Base-by-base conservation (phyloP, 1,140 invertebrate genomes). In the Sinella curviseta region DNA sequence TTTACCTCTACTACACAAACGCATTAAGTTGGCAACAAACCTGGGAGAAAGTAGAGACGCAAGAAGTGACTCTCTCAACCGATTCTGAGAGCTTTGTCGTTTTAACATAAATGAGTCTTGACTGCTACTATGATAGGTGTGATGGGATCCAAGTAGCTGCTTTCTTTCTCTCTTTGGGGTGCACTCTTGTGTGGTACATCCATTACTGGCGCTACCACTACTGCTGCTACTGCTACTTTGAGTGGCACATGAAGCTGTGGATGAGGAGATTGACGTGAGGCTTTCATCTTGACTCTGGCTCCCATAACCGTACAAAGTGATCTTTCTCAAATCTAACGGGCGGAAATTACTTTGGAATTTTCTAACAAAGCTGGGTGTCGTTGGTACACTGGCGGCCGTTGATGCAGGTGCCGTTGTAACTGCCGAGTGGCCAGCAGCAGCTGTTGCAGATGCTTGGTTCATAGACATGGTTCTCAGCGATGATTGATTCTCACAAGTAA, bases 321-420 rank as follows among this genome's bases (percentile, higher is more conserved):
- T 77, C 55, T 83, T 83, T 17, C 82, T 74, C 16, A 83, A 78
- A 60, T 83, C 82, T 54, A 83, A 73, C 55, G 82, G 82, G 74
- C 82, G 80, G 79, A 83, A 83, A 78, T 83, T 83, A 36, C 74
- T 79, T 33, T 83, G 82, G 57, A 83, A 83, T 78, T 83, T 83
- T 70, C 82, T 57, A 2, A 83, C 82, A 74, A 83, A 83, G 31
- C 76, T 83, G 17, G 82, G 82, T 1, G 82, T 83, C 16, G 78
- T 83, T 17, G 82, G 82, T 16, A 83, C 28, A 17, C 80, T 82
- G 0, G 77, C 26, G 14, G 77, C 28, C 12, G 31, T 77, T 30
- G 76, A 48, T 2, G 74, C 33, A 4, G 74, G 65, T 3, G 65
- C 26, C 31, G 65, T 31, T 33, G 65, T 12, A 26, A 4, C 24